Base-by-base conservation (phyloP, 2,888 invertebrate species). In the Metopia argyrocephala region DNA sequence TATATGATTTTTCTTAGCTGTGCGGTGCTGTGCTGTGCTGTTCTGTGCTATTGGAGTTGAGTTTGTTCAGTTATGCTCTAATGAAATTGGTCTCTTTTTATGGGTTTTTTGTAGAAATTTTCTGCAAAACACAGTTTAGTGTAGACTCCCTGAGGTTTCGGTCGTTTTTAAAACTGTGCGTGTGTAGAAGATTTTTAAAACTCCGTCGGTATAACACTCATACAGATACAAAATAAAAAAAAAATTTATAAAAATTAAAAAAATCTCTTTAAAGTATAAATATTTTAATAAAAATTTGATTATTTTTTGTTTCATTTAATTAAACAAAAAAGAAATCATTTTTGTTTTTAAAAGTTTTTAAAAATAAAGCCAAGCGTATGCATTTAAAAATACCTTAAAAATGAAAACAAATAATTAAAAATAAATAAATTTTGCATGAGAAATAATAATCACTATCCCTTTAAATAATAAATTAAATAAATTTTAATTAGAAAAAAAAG, bases 81-180 rank as follows among this genome's bases (percentile, higher is more conserved):
- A 78, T 78, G 78, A 73, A 78, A 73, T 78, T 73, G 78, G 65
- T 78, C 78, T 78, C 69, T 73, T 64, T 69, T 78, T 66, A 68
- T 83, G 73, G 79, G 81, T 69, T 80, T n/a, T 79, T 71, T 84
- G 84, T 84, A 82, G 85, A 83, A 83, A 82, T 78, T 80, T 82
- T 83, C 85, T 86, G 85, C 85, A 86, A 85, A 86, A 85, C 84
- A 85, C 86, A 87, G 87, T 87, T 86, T 85, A 85, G 86, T 85
- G 85, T 86, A 86, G 86, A 86, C 87, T 86, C 84, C 85, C 85
- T 84, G 84, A 86, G 85, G 86, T 85, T 86, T 85, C 86, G 87
- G 87, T 87, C 84, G 86, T 84, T 78, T 66, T 83, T 56, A 68
- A 73, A 75, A 66, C 56, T 45, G 84, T 84, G 83, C 83, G 84